phyloP scores from a whole-genome alignment of 2,888 invertebrate genomes.

The Lapara coniferarum region DNA sequence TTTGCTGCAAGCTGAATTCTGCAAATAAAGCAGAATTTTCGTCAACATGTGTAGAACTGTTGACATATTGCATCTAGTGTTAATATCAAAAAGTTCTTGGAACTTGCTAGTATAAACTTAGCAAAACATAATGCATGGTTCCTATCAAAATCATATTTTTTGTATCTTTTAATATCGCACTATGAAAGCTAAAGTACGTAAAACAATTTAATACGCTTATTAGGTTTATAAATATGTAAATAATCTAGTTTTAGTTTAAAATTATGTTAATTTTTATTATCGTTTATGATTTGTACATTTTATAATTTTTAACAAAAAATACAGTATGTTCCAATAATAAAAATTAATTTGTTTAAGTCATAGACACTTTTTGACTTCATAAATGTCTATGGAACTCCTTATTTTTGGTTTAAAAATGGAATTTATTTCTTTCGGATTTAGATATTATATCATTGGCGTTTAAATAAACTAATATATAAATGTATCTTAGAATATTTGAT shows the following conservation, averaged over 20 bases:
- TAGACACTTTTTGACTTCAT: background rate
- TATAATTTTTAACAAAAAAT: background rate
- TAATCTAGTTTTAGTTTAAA: constrained; percentile 20
- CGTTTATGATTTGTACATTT: background rate
- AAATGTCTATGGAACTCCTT: background rate
- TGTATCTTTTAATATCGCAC: background rate
- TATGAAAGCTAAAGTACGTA: background rate
- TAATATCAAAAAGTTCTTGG: no score
- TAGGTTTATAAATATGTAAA: constrained; percentile 22
- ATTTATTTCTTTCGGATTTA: constrained; percentile 8
- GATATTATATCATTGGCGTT: constrained; percentile 16
- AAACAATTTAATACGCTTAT: constrained; percentile 8
- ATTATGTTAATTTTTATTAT: constrained; percentile 27
- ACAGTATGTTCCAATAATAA: background rate
- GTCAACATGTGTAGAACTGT: no score
- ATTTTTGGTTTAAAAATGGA: constrained; percentile 13
- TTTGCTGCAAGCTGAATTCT: no score
- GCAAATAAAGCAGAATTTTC: no score
- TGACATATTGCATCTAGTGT: no score
- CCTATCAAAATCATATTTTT: background rate
- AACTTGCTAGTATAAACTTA: no score
- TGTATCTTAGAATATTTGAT: constrained; percentile 36
- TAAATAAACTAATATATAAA: constrained; percentile 20
- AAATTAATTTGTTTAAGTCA: background rate
- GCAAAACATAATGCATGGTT: background rate